These are phyloP conservation scores for Pristionchus arcanus DNA, from an alignment of 2,888 invertebrate species.

Conservation along the genomic window DNA sequence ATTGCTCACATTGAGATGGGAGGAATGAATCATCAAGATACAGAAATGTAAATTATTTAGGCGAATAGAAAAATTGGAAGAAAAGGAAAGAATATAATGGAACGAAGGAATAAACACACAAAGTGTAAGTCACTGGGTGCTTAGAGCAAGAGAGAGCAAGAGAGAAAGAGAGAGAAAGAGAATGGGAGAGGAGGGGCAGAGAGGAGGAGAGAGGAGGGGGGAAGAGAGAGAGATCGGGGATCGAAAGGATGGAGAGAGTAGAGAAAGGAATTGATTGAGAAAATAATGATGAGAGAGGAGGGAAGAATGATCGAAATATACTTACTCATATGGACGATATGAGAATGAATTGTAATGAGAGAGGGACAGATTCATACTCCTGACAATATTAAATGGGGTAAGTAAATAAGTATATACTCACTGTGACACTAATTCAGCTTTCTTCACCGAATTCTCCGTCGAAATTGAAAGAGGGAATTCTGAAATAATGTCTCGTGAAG, in stretches of 20 bases:
- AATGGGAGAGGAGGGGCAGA: background rate
- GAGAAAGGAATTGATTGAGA: conserved; percentile 7
- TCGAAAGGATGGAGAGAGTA: background rate
- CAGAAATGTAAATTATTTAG: background rate
- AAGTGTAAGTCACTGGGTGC: background rate
- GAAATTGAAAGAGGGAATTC: background rate
- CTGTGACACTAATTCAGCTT: background rate
- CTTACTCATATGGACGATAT: background rate
- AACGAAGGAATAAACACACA: conserved; percentile 14
- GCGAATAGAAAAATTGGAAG: conserved; percentile 1
- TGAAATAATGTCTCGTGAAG: background rate
- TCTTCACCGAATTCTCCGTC: background rate
- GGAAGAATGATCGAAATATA: background rate
- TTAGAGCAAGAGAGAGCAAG: conserved; percentile 34
- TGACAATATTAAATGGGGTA: background rate
- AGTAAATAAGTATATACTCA: background rate
- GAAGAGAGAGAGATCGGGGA: background rate
- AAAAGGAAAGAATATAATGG: conserved; percentile 20
- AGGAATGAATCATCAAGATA: too few relatives aligned
- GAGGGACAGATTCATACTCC: background rate
- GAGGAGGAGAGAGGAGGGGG: conserved; percentile 11
- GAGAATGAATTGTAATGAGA: background rate
- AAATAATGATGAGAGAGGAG: background rate
- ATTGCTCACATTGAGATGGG: background rate
- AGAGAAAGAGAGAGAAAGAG: background rate